Percentiles rank a stretch among this genome's conserved stretches.
These are phyloP conservation scores for Dryobota labecula DNA, from an alignment of 2,888 invertebrate genomes.

Conservation along the genomic window DNA sequence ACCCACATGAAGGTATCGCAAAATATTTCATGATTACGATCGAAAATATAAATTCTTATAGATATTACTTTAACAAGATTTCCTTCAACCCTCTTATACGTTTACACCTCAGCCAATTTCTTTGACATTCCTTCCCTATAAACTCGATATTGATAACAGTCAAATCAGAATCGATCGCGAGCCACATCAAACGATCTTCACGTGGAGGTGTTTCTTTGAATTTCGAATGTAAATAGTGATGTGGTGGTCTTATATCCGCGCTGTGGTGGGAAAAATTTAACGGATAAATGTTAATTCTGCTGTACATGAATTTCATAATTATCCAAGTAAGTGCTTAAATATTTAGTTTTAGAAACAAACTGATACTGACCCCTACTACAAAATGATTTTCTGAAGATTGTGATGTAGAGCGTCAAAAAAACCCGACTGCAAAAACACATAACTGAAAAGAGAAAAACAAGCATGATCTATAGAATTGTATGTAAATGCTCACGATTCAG, in stretches of 20 bases:
- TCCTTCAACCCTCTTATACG: constrained; percentile 24
- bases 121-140: constrained; percentile 33
- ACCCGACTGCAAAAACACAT: too few species aligned
- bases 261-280: not conserved
- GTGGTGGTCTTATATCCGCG: constrained; percentile 12
- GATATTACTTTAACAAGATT: constrained; percentile 47
- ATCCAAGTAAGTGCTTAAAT: not conserved
- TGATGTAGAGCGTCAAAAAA: not conserved
- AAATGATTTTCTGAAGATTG: not conserved
- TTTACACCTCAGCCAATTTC: constrained; percentile 43
- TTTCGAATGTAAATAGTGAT: constrained; percentile 52
- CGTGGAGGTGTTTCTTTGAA: constrained; percentile 54
- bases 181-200: constrained; percentile 58
- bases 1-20: not conserved
- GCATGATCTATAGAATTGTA: too few species aligned
- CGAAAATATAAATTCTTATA: constrained; percentile 23
- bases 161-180: constrained; percentile 51
- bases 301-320: not conserved
- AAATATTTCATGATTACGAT: constrained; percentile 21
- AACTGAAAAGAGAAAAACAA: too few species aligned
- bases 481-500: too few species aligned
- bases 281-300: not conserved
- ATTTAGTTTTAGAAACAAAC: not conserved
- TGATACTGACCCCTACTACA: too few species aligned
- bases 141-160: constrained; percentile 54